Base-by-base conservation (phyloP, 2,113 vertebrate genomes). In the Thymallus thymallus region DNA sequence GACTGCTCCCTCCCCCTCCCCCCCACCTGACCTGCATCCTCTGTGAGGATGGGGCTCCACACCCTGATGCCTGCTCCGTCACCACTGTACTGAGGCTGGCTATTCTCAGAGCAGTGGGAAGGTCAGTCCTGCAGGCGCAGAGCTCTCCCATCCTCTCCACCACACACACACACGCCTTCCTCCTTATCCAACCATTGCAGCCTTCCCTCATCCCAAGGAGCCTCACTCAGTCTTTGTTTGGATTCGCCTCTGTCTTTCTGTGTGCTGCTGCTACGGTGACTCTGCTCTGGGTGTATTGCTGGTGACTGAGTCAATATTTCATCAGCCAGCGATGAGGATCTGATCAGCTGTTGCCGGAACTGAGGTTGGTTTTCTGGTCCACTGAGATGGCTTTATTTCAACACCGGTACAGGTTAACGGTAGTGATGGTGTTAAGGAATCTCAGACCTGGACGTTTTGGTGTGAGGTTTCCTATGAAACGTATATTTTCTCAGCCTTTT, bases 1-100 rank as follows among this genome's bases (percentile, higher is more conserved):
- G 35, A 69, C 14, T 1, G 46, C 30, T 83, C 84, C 82, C 82
- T 84, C 83, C 84, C 69, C 87, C 84, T 63, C 73, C 80, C 64
- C 32, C 58, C 66, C 26, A 23, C 60, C 81, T 77, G 32, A 74
- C 86, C 80, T 65, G 80, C 79, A n/a, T 65, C 77, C 76, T 65
- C 16, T 13, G 71, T 71, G 83, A 85, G 89, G 90, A 90, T 76
- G 85, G 87, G 88, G 84, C 84, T 82, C 84, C 10, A 29, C 75
- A 63, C 84, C 82, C 79, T 41, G 35, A 41, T 12, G 35, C 35
- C 35, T 6, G 71, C 76, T 80, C 77, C 75, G 24, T 78, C 75
- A 72, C 76, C 12, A 18, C 48, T 1, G 71, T 85, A 82, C 82
- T 83, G 80, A 77, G 82, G 83, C 26, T 56, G n/a, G 56, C 76